Evolutionary conservation across 2,888 invertebrate genomes (phyloP), one percentile per base, ranked within the genome.

Genomic region (Eledone cirrhosa): DNA sequence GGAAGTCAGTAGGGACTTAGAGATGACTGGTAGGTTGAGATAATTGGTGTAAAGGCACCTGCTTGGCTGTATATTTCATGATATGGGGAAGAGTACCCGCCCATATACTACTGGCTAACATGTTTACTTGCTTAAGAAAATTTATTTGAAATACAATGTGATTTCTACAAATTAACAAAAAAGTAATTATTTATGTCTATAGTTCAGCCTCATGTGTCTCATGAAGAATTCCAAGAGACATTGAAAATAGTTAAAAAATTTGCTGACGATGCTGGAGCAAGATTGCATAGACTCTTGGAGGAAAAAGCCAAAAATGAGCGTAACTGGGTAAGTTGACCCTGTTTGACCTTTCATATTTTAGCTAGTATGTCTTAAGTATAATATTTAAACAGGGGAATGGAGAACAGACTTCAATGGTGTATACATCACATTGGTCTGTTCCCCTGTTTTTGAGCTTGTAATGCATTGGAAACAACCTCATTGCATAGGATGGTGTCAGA

Each of bases 271-370:
- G 86, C 92, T 80, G 93, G 93, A 1, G 87, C 89, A 77, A 83
- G 91, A 47, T 87, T 93, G 19, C 93, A 93, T 1, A 84, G 86
- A 1, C 90, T 91, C 81, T 88, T 93, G 0, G 83, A 90, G 41
- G 86, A 91, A 77, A 91, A 89, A 82, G 92, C 92, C 16, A 85
- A 88, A 59, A 89, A 85, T 14, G 87, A 91, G 84, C 91, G 91
- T 82, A 93, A 93, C 86, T 93, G 93, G 93, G 91, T 92, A 86
- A 84, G 86, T 78, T 41, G 11, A 41, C 41, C 11, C 11, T 41
- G 33, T 33, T 33, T 8, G 41, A 41, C 11, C 41, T 2, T 41
- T 41, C 5, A 41, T 41, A 41, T 11, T 41, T 41, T 11, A 41
- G 41, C 5, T 11, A 41, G 5, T 41, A 0, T 41, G 41, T 41